Base-by-base conservation (phyloP, 1,140 invertebrate species). In the Drosophila willistoni region DNA sequence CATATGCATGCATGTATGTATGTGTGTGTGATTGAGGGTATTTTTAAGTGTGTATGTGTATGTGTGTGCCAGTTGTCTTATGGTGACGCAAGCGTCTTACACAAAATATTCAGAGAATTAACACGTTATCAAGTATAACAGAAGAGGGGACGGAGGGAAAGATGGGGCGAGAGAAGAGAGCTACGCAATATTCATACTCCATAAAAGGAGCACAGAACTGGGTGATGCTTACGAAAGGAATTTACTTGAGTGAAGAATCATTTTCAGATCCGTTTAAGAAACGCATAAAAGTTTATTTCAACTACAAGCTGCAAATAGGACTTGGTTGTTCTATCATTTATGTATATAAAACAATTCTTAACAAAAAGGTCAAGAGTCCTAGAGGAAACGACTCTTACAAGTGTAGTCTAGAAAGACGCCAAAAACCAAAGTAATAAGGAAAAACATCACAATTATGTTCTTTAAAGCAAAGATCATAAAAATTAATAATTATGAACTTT, bases 71-170 rank as follows among this genome's bases (percentile, higher is more conserved):
- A 74, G 72, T 74, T 76, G 65, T 67, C 54, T 60, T n/a, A 33
- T 67, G 74, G 64, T 78, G 76, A 78, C 77, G 81, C 73, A 80
- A 84, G 69, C 73, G 73, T 51, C 65, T 71, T 70, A 69, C 60
- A 79, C 62, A 83, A 64, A 79, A 76, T 68, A 67, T 64, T 69
- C 61, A 71, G 25, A 68, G 62, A 66, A 66, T 47, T 64, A 71
- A 65, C 62, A 67, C 54, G 71, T 77, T 61, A 77, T 64, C 54
- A 44, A 69, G 57, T 63, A 68, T 62, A 59, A 29, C 29, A 29
- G 7, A 36, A 41, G 55, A 66, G 17, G 13, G 22, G n/a, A 62
- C 2, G n/a, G 19, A 19, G 19, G 19, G 19, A 25, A 25, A 25
- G 22, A 25, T 25, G 22, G 22, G 29, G 29, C 29, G 29, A 62